Conservation (phyloP, 2,113 vertebrate genomes). For the Orthonyx spaldingii region DNA sequence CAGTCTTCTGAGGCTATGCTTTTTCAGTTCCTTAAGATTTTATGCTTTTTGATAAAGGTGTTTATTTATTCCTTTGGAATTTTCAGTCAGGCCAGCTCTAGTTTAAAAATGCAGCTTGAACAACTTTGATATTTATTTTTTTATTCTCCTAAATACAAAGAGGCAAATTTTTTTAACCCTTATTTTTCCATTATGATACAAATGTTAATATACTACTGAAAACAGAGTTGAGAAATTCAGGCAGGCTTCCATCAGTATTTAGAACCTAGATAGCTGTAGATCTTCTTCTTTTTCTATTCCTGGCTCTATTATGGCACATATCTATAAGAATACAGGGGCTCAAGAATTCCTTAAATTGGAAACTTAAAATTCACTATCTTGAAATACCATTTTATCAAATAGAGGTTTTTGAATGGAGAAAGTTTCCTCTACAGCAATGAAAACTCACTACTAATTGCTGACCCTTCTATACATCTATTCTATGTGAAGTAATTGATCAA, state of each 20-base stretch:
- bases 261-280: rapidly evolving
- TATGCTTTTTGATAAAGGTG: background rate
- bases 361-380: background rate
- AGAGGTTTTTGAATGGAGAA: background rate
- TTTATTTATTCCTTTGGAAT: background rate
- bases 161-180: background rate
- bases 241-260: background rate
- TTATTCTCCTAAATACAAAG: background rate
- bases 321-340: background rate
- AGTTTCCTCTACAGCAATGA: background rate
- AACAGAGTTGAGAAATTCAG: background rate
- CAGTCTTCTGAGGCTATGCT: background rate
- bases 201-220: background rate
- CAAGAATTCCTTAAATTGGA: background rate
- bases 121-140: background rate
- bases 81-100: background rate
- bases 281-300: background rate
- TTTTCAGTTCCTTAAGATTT: background rate
- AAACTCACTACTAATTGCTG: background rate
- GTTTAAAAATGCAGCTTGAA: background rate
- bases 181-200: background rate
- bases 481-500: background rate
- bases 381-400: background rate
- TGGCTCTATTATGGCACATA: background rate
- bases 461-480: background rate